Base-by-base conservation (phyloP, 2,113 vertebrate genomes). In the Protobothrops flavoviridis region DNA sequence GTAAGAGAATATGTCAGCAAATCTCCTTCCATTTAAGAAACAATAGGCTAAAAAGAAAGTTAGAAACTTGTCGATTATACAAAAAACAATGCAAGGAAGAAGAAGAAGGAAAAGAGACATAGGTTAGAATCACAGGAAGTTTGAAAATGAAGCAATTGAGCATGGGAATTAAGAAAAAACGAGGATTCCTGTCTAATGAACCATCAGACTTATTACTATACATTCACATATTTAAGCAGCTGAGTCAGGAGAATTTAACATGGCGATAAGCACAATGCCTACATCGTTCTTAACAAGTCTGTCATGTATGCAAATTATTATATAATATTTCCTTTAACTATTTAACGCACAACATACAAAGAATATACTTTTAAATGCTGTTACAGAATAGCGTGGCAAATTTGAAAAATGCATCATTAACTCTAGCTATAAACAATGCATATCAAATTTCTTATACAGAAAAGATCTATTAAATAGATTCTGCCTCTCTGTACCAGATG, bases 341-440 rank as follows among this genome's bases (percentile, higher is more conserved):
- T 11, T 29, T 86, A 87, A 29, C 55, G n/a, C 13, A 61, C 59
- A 85, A 52, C 74, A 21, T 56, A n/a, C 85, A 86, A 33, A 87
- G 2, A 86, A 43, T 87, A 53, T 39, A 52, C 7, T 69, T 92
- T 93, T 29, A 61, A 61, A 69, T 94, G 92, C 91, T 94, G 85
- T 43, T 94, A 93, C 33, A 92, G 88, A 86, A 61, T 90, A 92
- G 1, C n/a, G 87, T 91, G 61, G 69, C 23, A 91, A 29, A 95
- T 89, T 87, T 87, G 93, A 90, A 95, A 94, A 64, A 94, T 53
- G 10, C 48, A 94, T 4, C 43, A 9, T 81, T 61, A 87, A 61
- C 74, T 53, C 55, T 55, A 94, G 91, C 15, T 74, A 95, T 81
- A 93, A 96, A 93, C 92, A 13, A 94, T 26, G 61, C 55, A 88